Evolutionary conservation across 1,140 invertebrate species (phyloP), one percentile per base, ranked within the genome.

Genomic region (Reticulitermes speratus): DNA sequence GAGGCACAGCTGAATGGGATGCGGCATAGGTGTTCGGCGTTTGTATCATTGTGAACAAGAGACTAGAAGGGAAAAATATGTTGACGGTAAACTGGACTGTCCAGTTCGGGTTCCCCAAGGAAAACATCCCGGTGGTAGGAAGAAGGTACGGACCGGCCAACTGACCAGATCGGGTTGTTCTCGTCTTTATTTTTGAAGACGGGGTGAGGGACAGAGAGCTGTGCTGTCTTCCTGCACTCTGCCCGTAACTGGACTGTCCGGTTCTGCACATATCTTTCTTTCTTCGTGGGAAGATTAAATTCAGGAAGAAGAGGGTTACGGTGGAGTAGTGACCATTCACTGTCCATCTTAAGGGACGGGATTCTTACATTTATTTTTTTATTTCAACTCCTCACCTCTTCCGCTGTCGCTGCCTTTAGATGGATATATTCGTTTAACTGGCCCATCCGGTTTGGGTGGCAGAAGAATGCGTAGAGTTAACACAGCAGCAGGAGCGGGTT

Each of bases 391-490:
- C 25, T 75, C 65, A 75, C 11, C n/a, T 75, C 65, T 75, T 75
- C 65, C 65, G 65, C 65, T 75, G n/a, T 65, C 59, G 21, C 21
- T 65, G 25, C 25, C 59, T 65, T 65, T 75, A 75, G n/a, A 75
- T 75, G 65, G 65, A 75, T 75, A 75, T 75, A 75, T 75, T 75
- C n/a, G 25, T 75, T 75, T 75, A 75, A 75, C 65, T 75, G 65
- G 65, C 65, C 25, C 25, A 0, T 30, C 65, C 65, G 65, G 65
- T 75, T 75, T 75, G n/a, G 25, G 65, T 8, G n/a, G 65, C 25
- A 0, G 1, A 65, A 25, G 25, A 65, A n/a, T 25, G 25, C 25
- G 21, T 19, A 65, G 25, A 30, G 65, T 16, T 30, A 30, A 8
- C 25, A 9, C 65, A 25, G 65, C 65, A 30, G 65, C n/a, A 75